These are phyloP conservation scores for Phrixothrix hirtus DNA, from an alignment of 2,888 invertebrate genomes.

Conservation along the genomic window DNA sequence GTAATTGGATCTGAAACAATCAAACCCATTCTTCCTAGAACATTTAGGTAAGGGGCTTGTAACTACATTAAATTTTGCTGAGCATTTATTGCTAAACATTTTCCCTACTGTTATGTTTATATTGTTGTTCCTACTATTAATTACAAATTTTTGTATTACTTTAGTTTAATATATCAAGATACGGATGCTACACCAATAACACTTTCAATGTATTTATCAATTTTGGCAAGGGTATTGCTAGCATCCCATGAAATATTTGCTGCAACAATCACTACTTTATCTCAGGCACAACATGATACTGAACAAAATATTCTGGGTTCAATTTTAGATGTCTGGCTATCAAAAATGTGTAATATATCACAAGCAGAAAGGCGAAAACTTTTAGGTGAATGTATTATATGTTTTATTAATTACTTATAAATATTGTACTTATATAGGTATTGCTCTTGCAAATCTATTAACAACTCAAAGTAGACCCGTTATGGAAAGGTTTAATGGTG, in stretches of 20 bases:
- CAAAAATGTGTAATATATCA: constrained; percentile 76
- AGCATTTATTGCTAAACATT: no score
- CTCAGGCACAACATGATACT: constrained; percentile 55
- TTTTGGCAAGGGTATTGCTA: constrained; percentile 77
- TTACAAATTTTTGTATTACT: no score
- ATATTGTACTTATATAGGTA: constrained; percentile 38
- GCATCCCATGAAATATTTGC: constrained; percentile 70
- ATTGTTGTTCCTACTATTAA: no score
- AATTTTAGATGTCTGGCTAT: constrained; percentile 78
- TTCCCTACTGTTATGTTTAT: no score
- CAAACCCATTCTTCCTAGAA: constrained; percentile 64
- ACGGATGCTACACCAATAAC: constrained; percentile 71
- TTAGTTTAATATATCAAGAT: constrained; percentile 68
- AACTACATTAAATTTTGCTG: no score
- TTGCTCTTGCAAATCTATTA: constrained; percentile 70
- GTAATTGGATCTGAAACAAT: constrained; percentile 73
- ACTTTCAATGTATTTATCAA: constrained; percentile 75
- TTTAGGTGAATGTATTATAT: constrained; percentile 61
- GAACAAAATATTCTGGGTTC: constrained; percentile 70
- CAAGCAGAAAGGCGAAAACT: constrained; percentile 83
- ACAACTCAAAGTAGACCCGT: constrained; percentile 71
- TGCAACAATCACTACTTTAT: constrained; percentile 59
- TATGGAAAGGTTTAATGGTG: constrained; percentile 71
- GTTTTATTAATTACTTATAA: background rate
- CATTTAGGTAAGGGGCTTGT: constrained; percentile 60